Percentiles rank a stretch among this genome's conserved stretches.
These are phyloP conservation scores for Trachymyrmex cornetzi DNA, from an alignment of 1,140 invertebrate species.

Conservation along the genomic window DNA sequence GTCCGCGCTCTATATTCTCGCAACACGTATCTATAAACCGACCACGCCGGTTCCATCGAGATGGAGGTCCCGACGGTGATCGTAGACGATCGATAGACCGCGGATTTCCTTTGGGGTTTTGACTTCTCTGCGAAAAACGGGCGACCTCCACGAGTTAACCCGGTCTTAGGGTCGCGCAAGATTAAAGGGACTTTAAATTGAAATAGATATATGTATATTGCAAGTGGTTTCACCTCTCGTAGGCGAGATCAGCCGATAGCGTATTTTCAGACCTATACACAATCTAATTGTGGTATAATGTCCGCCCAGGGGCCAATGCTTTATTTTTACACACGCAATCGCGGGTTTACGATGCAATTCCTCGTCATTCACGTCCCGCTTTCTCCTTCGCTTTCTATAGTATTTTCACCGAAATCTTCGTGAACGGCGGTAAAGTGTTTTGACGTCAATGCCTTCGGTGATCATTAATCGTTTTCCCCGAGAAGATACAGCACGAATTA, in stretches of 20 bases:
- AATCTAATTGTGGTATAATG: constrained; percentile 2
- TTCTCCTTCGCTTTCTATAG: constrained; percentile 40
- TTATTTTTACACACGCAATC: constrained; percentile 19
- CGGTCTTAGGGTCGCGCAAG: neutral
- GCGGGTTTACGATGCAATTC: neutral
- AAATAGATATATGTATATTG: neutral
- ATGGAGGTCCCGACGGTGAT: neutral
- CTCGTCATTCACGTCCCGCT: neutral
- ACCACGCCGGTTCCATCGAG: neutral
- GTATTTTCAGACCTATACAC: constrained; percentile 33
- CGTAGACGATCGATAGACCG: neutral
- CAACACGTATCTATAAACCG: constrained; percentile 35
- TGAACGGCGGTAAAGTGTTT: neutral
- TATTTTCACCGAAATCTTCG: constrained; percentile 12
- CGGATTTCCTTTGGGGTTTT: neutral
- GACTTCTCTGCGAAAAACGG: neutral
- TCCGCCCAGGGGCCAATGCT: neutral
- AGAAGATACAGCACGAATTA: neutral
- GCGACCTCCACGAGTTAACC: neutral
- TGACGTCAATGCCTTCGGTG: constrained; percentile 11
- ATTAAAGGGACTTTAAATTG: neutral
- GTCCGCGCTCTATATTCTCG: constrained; percentile 13
- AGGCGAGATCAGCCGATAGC: constrained; percentile 11
- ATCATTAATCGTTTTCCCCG: neutral
- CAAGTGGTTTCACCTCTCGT: neutral